These are phyloP conservation scores for Erannis defoliaria DNA, from an alignment of 2,888 invertebrate genomes.

Conservation along the genomic window DNA sequence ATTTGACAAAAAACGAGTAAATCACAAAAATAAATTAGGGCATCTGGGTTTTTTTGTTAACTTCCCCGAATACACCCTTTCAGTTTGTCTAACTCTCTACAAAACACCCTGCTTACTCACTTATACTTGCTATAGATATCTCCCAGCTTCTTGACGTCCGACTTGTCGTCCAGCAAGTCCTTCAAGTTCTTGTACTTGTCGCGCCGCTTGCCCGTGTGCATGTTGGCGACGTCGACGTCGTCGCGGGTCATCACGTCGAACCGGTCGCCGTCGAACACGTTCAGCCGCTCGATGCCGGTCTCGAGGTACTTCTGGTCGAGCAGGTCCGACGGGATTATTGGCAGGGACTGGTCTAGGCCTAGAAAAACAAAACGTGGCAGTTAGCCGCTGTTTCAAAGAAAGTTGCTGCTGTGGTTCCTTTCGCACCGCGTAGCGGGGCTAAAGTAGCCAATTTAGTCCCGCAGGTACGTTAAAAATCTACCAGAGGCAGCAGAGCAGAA, in stretches of 20 bases:
- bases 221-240: constrained; percentile 77
- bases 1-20: too few relatives aligned
- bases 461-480: too few relatives aligned
- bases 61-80: too few relatives aligned
- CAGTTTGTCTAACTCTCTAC: too few relatives aligned
- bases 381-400: too few relatives aligned
- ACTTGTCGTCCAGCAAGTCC: constrained; percentile 91
- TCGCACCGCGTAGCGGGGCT: too few relatives aligned
- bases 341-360: constrained; percentile 83
- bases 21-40: too few relatives aligned
- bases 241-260: constrained; percentile 91
- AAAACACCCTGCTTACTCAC: too few relatives aligned
- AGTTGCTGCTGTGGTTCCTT: too few relatives aligned
- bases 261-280: constrained; percentile 92
- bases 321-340: constrained; percentile 88
- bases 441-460: too few relatives aligned
- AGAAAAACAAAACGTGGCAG: constrained; percentile 33
- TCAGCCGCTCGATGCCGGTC: constrained; percentile 87
- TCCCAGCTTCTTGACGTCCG: constrained; percentile 78
- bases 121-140: constrained; percentile 88
- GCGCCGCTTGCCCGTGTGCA: constrained; percentile 87
- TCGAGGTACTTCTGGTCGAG: constrained; percentile 83
- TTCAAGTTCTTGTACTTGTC: constrained; percentile 87
- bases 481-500: too few relatives aligned
- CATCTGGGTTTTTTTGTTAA: too few relatives aligned